Conservation (phyloP, 2,113 vertebrate genomes). For the Himantopus leucocephalus region DNA sequence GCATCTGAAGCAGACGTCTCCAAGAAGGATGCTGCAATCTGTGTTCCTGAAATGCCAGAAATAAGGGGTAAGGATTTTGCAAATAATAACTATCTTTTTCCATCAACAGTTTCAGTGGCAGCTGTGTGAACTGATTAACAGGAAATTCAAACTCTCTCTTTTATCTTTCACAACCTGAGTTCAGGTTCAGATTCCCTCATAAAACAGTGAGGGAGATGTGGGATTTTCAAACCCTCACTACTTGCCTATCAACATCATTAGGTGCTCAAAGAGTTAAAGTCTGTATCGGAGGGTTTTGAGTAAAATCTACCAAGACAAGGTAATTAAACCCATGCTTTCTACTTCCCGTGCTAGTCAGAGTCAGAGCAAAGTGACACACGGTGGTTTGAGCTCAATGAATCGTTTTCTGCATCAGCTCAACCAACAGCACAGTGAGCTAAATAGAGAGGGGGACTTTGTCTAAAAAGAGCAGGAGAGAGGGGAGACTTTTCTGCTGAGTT, state of each 20-base stretch:
- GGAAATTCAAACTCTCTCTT: not conserved
- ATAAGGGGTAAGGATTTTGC: not conserved
- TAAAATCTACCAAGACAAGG: not conserved
- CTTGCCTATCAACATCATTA: not conserved
- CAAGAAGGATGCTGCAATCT: not conserved
- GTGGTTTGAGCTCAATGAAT: not conserved
- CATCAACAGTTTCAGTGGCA: not conserved
- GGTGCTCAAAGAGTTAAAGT: not conserved
- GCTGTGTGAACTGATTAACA: not conserved
- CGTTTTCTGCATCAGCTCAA: not conserved
- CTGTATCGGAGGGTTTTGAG: not conserved
- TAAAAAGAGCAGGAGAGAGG: not conserved
- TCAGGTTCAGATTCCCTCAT: not conserved
- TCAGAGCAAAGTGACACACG: not conserved
- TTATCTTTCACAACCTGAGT: not conserved
- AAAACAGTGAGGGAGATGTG: not conserved
- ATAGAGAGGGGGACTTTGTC: not conserved
- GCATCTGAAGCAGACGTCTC: not conserved
- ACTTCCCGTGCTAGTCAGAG: not conserved
- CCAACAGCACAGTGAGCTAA: not conserved
- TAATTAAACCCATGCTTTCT: not conserved
- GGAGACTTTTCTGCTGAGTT: not conserved
- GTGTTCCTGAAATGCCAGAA: not conserved
- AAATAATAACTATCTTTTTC: not conserved
- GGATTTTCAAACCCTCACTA: not conserved